Evolutionary conservation across 2,888 invertebrate genomes (phyloP), one percentile per base, ranked within the genome.

Genomic region (Mythimna vitellina): DNA sequence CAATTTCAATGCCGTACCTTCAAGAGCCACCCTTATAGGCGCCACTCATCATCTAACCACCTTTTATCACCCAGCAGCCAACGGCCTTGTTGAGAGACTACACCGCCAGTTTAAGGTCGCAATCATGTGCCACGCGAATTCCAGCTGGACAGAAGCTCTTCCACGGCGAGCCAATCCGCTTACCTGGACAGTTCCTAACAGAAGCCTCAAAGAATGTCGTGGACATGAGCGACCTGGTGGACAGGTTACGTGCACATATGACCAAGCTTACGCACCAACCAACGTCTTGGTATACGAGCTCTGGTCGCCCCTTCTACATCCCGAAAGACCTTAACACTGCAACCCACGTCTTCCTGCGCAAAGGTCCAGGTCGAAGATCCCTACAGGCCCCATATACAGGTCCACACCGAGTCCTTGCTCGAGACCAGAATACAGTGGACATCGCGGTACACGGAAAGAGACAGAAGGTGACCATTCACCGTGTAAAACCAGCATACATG

Each of bases 1-100:
- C 93, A 94, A 66, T 92, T 87, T 32, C 84, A 85, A 72, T 85
- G 79, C 3, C 54, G 51, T 1, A 67, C 82, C 7, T 87, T 87
- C 60, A 65, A 80, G 14, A 20, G 20, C 78, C 0, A n/a, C 54
- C 1, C 25, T 80, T 0, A 20, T 77, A 3, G 73, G 82, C 1
- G 54, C 71, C 1, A 51, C 70, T 0, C 85, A 83, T 51, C 57
- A 54, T 0, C 12, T 38, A 1, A 87, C 87, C 0, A 87, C 87
- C 0, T 80, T 86, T 0, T 86, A 87, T 46, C 85, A 86, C 22
- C 86, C 85, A 1, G 74, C 79, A 9, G 70, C 73, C 8, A 85
- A 86, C 35, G 87, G 87, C 0, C 56, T 87, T 2, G 79, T 86
- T 0, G 82, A 46, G 46, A 46, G 46, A 46, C 46, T 46, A 1